Conservation (phyloP, 2,797 vertebrate genomes). For the Oreonectes daqikongensis region DNA sequence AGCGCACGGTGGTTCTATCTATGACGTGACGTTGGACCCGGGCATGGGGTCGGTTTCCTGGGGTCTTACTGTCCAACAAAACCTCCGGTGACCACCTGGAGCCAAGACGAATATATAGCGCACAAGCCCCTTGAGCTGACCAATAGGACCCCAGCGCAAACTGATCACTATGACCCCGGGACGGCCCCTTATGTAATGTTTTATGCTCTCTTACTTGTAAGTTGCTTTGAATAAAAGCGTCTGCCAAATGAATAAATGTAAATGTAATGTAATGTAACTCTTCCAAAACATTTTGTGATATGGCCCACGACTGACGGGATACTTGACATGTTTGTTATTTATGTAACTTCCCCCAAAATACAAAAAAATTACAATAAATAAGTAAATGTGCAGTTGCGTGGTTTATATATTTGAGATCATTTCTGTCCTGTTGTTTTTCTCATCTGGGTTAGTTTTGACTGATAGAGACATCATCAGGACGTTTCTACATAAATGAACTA, state of each 20-base stretch:
- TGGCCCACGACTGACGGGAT: not conserved
- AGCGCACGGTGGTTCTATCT: not conserved
- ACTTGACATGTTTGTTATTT: not conserved
- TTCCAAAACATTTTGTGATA: not conserved
- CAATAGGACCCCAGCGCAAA: not conserved
- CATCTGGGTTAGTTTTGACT: not conserved
- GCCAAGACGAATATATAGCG: not conserved
- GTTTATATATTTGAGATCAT: not conserved
- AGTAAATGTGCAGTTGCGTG: not conserved
- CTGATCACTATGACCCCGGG: not conserved
- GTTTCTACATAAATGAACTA: slow-evolving; percentile 3
- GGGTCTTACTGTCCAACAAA: not conserved
- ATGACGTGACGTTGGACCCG: not conserved
- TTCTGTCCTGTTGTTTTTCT: not conserved
- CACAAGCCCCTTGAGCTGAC: not conserved
- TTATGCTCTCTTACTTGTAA: no score
- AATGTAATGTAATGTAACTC: not conserved
- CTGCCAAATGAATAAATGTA: no score
- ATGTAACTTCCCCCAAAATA: not conserved
- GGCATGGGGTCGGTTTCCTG: not conserved
- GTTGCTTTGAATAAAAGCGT: no score
- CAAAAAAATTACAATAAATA: not conserved
- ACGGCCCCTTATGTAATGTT: not conserved
- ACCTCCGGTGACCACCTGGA: not conserved
- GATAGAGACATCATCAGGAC: not conserved